These are phyloP conservation scores for Acronicta aceris DNA, from an alignment of 2,888 invertebrate genomes.

Conservation along the genomic window DNA sequence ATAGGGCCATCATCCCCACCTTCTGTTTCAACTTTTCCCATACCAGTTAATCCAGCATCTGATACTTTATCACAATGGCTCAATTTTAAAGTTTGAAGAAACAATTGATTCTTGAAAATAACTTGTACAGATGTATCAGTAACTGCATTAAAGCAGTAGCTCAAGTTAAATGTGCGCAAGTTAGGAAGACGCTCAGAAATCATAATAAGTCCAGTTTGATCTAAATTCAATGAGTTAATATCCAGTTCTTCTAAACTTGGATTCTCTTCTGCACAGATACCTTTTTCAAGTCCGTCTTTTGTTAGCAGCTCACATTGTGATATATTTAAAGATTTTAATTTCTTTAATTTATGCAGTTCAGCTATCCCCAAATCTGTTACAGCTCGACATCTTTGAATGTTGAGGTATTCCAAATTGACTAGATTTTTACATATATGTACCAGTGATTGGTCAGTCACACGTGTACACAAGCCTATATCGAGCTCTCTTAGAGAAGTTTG, in stretches of 20 bases:
- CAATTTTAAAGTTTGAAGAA: slow-evolving; percentile 90
- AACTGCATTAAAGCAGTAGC: slow-evolving; percentile 92
- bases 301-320: slow-evolving; percentile 91
- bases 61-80: slow-evolving; percentile 92
- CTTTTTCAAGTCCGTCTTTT: slow-evolving; percentile 89
- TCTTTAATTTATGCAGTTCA: slow-evolving; percentile 86
- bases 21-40: slow-evolving; percentile 84
- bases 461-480: slow-evolving; percentile 90
- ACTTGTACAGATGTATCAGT: slow-evolving; percentile 92
- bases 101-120: slow-evolving; percentile 90
- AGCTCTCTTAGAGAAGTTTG: slow-evolving; percentile 89
- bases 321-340: slow-evolving; percentile 90
- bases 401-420: slow-evolving; percentile 88
- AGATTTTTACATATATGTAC: slow-evolving; percentile 90
- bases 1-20: slow-evolving; percentile 72
- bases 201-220: slow-evolving; percentile 90
- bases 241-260: slow-evolving; percentile 85
- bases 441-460: slow-evolving; percentile 91
- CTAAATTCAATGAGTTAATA: slow-evolving; percentile 90
- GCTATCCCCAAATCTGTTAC: slow-evolving; percentile 90
- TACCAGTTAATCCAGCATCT: slow-evolving; percentile 92
- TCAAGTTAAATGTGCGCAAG: slow-evolving; percentile 90
- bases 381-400: slow-evolving; percentile 90
- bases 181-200: slow-evolving; percentile 90
- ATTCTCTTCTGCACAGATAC: slow-evolving; percentile 88